Conservation (phyloP, 2,888 invertebrate genomes). For the Drosophila nr. medialis region DNA sequence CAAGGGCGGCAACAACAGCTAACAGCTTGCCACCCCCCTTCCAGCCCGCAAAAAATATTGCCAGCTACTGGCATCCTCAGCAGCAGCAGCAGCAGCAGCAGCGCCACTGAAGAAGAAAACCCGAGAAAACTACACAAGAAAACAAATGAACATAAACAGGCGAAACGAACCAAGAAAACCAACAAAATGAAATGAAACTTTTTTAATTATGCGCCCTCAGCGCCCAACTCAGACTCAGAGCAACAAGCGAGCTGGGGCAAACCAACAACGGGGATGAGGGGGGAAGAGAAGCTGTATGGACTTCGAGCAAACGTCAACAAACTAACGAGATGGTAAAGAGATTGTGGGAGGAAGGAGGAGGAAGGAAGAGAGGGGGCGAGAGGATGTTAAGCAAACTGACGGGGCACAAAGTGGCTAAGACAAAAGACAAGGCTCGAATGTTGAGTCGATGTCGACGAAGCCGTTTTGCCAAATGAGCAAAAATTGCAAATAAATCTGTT, state of each 20-base stretch:
- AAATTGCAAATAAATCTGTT: conserved; percentile 82
- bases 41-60: conserved; percentile 26
- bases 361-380: not conserved
- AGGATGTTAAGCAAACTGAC: conserved; percentile 10
- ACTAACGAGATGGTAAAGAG: conserved; percentile 63
- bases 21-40: not conserved
- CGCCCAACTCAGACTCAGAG: conserved; percentile 27
- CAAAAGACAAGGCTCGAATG: conserved; percentile 63
- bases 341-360: not conserved
- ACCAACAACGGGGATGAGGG: not conserved
- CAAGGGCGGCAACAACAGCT: conserved; percentile 43
- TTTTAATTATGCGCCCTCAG: conserved; percentile 83
- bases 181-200: conserved; percentile 84
- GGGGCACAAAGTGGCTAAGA: conserved; percentile 74
- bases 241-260: conserved; percentile 28
- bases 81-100: conserved; percentile 11
- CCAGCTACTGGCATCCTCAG: conserved; percentile 22
- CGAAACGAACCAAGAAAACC: conserved; percentile 84
- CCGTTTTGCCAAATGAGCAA: conserved; percentile 75
- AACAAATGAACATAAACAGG: conserved; percentile 77
- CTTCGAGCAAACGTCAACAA: conserved; percentile 55
- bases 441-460: conserved; percentile 40
- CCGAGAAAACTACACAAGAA: conserved; percentile 72
- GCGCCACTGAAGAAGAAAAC: conserved; percentile 39
- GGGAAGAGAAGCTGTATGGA: conserved; percentile 3